Evolutionary conservation across 2,113 vertebrate genomes (phyloP).

Genomic region (Scopus umbretta): DNA sequence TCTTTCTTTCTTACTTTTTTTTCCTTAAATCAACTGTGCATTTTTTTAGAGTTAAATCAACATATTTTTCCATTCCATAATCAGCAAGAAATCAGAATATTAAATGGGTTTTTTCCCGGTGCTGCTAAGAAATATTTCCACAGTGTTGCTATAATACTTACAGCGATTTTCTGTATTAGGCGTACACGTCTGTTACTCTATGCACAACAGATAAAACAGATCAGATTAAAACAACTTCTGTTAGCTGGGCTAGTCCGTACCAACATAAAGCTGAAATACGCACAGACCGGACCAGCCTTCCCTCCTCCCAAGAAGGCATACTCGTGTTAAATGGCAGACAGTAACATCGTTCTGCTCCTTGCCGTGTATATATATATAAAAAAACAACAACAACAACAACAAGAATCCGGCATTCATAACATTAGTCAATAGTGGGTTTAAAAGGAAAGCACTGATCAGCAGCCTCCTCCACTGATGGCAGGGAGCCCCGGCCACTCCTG

Average conservation of each 20-base stretch:
- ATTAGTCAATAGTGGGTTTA: not conserved
- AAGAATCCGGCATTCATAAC: not conserved
- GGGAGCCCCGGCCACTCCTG: not conserved
- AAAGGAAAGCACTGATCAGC: not conserved
- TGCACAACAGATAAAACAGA: slow-evolving; percentile 7
- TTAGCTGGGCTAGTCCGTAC: not conserved
- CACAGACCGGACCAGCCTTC: not conserved
- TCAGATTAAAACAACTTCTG: slow-evolving; percentile 11
- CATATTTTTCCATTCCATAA: slow-evolving; percentile 71
- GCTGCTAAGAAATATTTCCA: slow-evolving; percentile 57
- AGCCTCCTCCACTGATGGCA: not conserved
- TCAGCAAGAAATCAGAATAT: slow-evolving; percentile 69
- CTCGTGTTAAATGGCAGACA: not conserved
- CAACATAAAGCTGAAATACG: slow-evolving; percentile 11
- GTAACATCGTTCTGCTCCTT: not conserved
- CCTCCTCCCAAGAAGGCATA: not conserved
- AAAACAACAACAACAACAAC: not conserved
- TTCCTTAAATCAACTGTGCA: slow-evolving; percentile 23
- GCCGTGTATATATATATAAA: not conserved
- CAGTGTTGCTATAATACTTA: slow-evolving; percentile 33
- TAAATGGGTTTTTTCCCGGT: slow-evolving; percentile 42
- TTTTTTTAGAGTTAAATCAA: slow-evolving; percentile 76
- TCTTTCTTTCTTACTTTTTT: slow-evolving; percentile 21
- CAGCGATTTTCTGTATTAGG: slow-evolving; percentile 21
- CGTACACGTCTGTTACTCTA: slow-evolving; percentile 5